Conservation (phyloP, 2,113 vertebrate species). For the Vidua macroura region DNA sequence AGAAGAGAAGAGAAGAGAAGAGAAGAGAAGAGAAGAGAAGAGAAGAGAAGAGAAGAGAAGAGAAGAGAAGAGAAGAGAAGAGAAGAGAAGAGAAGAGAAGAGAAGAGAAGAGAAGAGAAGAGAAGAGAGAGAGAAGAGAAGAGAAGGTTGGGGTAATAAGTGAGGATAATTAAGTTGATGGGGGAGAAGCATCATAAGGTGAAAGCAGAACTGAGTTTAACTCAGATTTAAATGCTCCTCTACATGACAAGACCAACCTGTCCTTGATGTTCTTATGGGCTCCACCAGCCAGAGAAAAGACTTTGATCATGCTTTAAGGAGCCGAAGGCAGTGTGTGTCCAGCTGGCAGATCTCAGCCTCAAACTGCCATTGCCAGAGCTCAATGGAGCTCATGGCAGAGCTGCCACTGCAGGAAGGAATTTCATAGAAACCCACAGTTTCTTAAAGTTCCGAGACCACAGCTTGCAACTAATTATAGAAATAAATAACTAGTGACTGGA, state of each 20-base stretch:
- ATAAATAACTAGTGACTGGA: slow-evolving; percentile 77
- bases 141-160: background rate
- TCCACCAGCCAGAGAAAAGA: background rate
- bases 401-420: background rate
- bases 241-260: background rate
- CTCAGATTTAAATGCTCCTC: background rate
- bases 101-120: background rate
- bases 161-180: background rate
- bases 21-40: no score
- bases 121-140: no score
- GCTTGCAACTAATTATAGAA: slow-evolving; percentile 75
- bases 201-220: background rate
- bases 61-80: background rate
- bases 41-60: no score
- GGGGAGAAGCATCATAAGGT: background rate
- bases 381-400: background rate
- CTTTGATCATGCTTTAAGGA: background rate
- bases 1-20: background rate
- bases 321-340: background rate
- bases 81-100: background rate
- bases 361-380: background rate
- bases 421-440: slow-evolving; percentile 55
- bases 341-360: background rate
- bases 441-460: slow-evolving; percentile 67
- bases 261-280: background rate